These are phyloP conservation scores for Phalanger gymnotis DNA, from an alignment of 2,797 vertebrate species.

Conservation along the genomic window DNA sequence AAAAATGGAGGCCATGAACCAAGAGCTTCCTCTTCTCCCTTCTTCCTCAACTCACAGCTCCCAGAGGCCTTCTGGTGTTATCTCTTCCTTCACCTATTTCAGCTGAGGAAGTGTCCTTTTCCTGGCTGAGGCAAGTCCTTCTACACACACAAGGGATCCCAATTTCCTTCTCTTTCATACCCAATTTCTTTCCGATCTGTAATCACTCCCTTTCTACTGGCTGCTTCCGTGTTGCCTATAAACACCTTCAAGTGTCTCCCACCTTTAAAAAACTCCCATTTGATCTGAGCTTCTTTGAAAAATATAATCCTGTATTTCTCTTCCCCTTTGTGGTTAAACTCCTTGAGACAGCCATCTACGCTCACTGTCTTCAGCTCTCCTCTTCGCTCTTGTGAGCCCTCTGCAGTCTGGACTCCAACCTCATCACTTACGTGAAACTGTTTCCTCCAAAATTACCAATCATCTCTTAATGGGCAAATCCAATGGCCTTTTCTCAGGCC, in stretches of 20 bases:
- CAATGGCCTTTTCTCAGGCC: no score
- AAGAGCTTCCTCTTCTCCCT: neutral
- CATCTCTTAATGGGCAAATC: neutral
- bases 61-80: neutral
- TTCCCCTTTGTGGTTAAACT: neutral
- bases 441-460: neutral
- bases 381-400: neutral
- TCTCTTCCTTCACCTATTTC: neutral
- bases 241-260: neutral
- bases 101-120: neutral
- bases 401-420: neutral
- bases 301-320: neutral
- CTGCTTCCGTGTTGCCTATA: neutral
- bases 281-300: neutral
- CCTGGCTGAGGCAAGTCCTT: neutral
- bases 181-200: neutral
- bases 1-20: neutral
- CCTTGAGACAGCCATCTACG: no score
- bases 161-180: neutral
- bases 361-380: neutral
- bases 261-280: neutral
- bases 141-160: neutral
- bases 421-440: neutral
- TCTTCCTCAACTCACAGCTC: neutral
- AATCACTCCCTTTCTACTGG: neutral